Conservation (phyloP, 2,797 vertebrate genomes). For the Chaenodraco wilsoni region DNA sequence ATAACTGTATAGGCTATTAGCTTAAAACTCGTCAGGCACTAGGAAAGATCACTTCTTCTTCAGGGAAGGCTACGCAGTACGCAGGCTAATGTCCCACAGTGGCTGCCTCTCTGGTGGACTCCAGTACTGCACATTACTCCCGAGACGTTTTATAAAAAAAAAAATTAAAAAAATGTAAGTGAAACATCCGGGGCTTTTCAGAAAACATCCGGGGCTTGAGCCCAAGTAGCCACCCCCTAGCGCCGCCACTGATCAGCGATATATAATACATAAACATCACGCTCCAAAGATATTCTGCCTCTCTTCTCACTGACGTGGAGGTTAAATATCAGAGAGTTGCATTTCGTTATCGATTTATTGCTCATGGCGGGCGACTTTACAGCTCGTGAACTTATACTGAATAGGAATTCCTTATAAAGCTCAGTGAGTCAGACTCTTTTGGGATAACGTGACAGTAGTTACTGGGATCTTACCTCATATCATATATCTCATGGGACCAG, state of each 20-base stretch:
- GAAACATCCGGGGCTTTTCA: too few relatives aligned
- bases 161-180: too few relatives aligned
- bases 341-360: slow-evolving; percentile 30
- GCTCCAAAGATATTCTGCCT: slow-evolving; percentile 20
- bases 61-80: too few relatives aligned
- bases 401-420: slow-evolving; percentile 52
- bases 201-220: too few relatives aligned
- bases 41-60: too few relatives aligned
- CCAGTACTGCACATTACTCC: too few relatives aligned
- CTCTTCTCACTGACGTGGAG: slow-evolving; percentile 30
- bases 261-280: slow-evolving; percentile 30
- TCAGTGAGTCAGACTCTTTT: slow-evolving; percentile 45
- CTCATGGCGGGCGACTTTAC: slow-evolving; percentile 49
- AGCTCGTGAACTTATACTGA: slow-evolving; percentile 49
- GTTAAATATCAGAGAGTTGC: neutral
- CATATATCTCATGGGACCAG: slow-evolving; percentile 40
- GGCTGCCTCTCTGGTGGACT: too few relatives aligned
- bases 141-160: too few relatives aligned
- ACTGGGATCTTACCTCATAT: slow-evolving; percentile 43
- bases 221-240: too few relatives aligned
- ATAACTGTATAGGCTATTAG: too few relatives aligned
- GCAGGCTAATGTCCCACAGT: too few relatives aligned
- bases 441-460: slow-evolving; percentile 47
- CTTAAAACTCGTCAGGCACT: too few relatives aligned
- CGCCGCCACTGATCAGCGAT: slow-evolving; percentile 16